Percentiles rank a stretch among this genome's conserved stretches.
Evolutionary conservation across 1,140 invertebrate species (phyloP).

Genomic region (Plutomurus gul): DNA sequence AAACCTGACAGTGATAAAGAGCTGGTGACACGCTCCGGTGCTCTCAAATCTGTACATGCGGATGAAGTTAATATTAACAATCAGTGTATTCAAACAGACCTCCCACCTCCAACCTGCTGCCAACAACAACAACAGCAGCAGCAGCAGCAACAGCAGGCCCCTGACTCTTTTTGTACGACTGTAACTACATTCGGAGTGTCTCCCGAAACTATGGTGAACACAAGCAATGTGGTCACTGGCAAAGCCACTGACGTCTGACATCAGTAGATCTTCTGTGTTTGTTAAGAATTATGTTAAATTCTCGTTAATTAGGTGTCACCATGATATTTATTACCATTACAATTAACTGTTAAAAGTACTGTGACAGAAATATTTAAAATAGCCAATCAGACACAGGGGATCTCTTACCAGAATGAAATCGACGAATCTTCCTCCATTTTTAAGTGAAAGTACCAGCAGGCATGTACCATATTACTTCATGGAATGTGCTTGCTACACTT

Average conservation of each 20-base stretch:
- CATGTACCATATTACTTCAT: too few relatives aligned
- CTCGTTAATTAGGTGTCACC: too few relatives aligned
- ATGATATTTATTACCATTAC: too few relatives aligned
- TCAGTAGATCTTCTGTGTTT: constrained; percentile 7
- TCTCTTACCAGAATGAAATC: too few relatives aligned
- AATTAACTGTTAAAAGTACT: too few relatives aligned
- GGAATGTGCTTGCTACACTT: too few relatives aligned
- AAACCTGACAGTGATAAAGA: constrained; percentile 1
- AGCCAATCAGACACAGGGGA: too few relatives aligned
- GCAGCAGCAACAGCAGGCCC: neutral
- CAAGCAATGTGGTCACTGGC: neutral
- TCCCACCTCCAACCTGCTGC: neutral
- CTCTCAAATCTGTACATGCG: neutral
- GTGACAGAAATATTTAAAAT: too few relatives aligned
- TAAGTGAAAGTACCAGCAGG: too few relatives aligned
- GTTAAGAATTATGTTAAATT: too few relatives aligned
- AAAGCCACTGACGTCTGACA: constrained; percentile 52
- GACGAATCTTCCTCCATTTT: too few relatives aligned
- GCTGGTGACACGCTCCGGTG: neutral
- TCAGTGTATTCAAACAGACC: constrained; percentile 33
- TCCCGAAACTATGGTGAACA: constrained; percentile 2
- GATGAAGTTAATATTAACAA: neutral
- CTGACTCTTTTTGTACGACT: constrained; percentile 38
- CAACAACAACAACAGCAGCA: neutral
- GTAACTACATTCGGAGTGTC: constrained; percentile 51